phyloP scores from a whole-genome alignment of 2,888 invertebrate species.

The Rhopalosiphum nymphaeae region DNA sequence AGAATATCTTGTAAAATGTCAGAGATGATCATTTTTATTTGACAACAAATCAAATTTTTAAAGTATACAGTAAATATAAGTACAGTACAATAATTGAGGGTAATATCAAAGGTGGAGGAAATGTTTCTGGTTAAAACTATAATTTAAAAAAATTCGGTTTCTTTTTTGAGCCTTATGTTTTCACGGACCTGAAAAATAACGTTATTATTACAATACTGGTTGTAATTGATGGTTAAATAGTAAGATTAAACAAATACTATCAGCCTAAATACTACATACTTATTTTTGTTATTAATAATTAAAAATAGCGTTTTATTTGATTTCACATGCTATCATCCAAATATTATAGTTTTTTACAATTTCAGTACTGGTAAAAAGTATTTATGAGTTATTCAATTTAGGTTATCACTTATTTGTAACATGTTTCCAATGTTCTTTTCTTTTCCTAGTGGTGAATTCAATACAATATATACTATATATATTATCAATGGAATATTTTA shows the following conservation, averaged over 20 bases:
- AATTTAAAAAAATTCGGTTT: conserved; percentile 62
- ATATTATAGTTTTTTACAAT: neutral
- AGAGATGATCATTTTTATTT: neutral
- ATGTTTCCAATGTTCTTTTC: neutral
- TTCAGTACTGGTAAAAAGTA: neutral
- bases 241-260: neutral
- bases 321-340: conserved; percentile 27
- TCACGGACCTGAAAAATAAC: conserved; percentile 56
- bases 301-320: conserved; percentile 17
- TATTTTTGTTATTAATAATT: neutral
- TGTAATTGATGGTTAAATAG: neutral
- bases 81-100: conserved; percentile 36
- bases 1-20: conserved; percentile 5
- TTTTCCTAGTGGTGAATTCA: neutral
- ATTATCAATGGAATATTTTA: neutral
- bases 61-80: conserved; percentile 14
- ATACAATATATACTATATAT: neutral
- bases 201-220: neutral
- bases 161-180: conserved; percentile 54
- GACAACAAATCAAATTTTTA: neutral
- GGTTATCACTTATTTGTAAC: neutral
- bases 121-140: conserved; percentile 38
- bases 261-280: conserved; percentile 3
- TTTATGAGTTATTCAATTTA: neutral
- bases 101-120: neutral